These are phyloP conservation scores for Brotula barbata DNA, from an alignment of 2,797 vertebrate genomes.

Conservation along the genomic window DNA sequence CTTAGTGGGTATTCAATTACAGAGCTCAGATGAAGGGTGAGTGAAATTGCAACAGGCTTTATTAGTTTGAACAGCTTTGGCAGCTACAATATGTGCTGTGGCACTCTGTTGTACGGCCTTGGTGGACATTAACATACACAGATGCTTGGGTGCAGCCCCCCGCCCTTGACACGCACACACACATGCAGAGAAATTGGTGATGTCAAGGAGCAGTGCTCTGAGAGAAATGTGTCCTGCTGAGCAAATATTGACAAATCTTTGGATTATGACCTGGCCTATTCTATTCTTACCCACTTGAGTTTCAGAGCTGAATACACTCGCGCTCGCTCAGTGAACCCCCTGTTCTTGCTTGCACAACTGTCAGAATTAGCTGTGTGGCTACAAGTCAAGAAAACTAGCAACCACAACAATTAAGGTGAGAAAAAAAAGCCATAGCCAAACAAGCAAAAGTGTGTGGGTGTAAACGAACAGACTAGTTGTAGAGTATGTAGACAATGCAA, in stretches of 20 bases:
- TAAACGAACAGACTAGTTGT: not conserved
- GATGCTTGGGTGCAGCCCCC: not conserved
- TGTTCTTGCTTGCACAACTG: constrained; percentile 28
- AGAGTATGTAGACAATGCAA: too few relatives aligned
- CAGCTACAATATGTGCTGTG: constrained; percentile 8
- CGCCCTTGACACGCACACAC: constrained; percentile 4
- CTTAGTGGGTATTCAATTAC: constrained; percentile 46
- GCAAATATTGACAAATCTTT: constrained; percentile 59
- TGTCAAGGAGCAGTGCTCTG: constrained; percentile 31
- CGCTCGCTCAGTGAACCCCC: constrained; percentile 28
- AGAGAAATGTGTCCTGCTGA: constrained; percentile 54
- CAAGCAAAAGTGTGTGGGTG: constrained; percentile 3
- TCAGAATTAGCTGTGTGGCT: constrained; percentile 16
- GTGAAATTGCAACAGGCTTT: constrained; percentile 29
- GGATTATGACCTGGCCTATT: constrained; percentile 49
- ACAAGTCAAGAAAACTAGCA: constrained; percentile 25
- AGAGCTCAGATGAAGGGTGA: constrained; percentile 24
- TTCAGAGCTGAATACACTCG: constrained; percentile 21
- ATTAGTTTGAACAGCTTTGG: constrained; percentile 32
- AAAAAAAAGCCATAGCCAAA: too few relatives aligned
- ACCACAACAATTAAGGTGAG: constrained; percentile 37
- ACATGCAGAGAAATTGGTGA: constrained; percentile 16
- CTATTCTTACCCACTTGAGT: constrained; percentile 53
- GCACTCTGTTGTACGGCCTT: not conserved
- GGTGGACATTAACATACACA: not conserved